Evolutionary conservation across 35 echinoderm and acorn worm species (phyloP).

Genomic region (Lytechinus variegatus): DNA sequence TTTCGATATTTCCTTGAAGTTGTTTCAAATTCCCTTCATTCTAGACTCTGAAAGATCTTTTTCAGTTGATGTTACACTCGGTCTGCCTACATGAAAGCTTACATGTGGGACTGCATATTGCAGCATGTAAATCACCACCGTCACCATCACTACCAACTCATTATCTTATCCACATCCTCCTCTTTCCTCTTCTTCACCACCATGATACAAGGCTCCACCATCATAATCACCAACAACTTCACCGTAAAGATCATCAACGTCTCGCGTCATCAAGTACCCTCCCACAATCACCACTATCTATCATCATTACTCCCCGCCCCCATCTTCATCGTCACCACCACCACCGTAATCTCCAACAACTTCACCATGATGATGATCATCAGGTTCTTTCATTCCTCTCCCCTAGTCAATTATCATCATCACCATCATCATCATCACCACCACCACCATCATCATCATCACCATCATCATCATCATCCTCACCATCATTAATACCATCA

Average conservation of each 20-base stretch:
- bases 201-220: neutral
- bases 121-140: neutral
- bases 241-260: neutral
- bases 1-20: too few species aligned
- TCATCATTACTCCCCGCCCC: too few species aligned
- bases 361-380: neutral
- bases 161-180: neutral
- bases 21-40: too few species aligned
- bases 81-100: too few species aligned
- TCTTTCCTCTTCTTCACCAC: too few species aligned
- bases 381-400: neutral
- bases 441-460: neutral
- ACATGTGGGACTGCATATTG: too few species aligned
- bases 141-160: neutral
- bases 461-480: neutral
- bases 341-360: neutral
- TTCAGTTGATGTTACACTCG: too few species aligned
- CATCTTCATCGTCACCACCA: neutral
- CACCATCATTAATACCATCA: neutral
- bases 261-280: too few species aligned
- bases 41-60: too few species aligned
- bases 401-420: neutral
- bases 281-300: too few species aligned
- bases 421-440: neutral
- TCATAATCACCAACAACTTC: neutral